phyloP scores from a whole-genome alignment of 2,888 invertebrate genomes.

The Epistrophella euchroma region DNA sequence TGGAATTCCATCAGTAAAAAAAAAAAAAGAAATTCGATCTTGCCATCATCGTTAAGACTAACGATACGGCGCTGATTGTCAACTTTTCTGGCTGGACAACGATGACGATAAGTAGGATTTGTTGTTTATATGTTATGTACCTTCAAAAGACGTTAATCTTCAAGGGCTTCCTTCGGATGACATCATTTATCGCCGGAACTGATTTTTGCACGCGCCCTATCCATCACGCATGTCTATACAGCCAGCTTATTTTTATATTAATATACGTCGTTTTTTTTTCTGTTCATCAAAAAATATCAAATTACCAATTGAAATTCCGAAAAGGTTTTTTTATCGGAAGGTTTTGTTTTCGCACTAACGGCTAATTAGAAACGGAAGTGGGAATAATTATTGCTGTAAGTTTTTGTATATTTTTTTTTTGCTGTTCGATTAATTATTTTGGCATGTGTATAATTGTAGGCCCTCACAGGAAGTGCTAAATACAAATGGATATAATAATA shows the following conservation, averaged over 20 bases:
- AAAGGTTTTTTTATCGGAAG: conserved; percentile 32
- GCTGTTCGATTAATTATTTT: conserved; percentile 53
- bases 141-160: conserved; percentile 25
- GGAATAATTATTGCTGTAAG: conserved; percentile 27
- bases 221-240: conserved; percentile 21
- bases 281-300: conserved; percentile 36
- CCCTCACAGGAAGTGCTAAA: conserved; percentile 27
- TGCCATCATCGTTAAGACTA: conserved; percentile 11
- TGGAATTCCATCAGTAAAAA: conserved; percentile 53
- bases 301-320: conserved; percentile 69
- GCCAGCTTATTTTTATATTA: conserved; percentile 21
- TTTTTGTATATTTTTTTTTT: conserved; percentile 46
- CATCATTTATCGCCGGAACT: conserved; percentile 72
- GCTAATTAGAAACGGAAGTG: conserved; percentile 73
- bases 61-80: conserved; percentile 32
- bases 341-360: conserved; percentile 34
- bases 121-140: background rate
- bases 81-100: conserved; percentile 38
- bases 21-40: conserved; percentile 64
- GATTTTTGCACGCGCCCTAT: conserved; percentile 59
- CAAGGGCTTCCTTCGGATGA: conserved; percentile 69
- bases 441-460: background rate
- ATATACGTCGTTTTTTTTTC: background rate
- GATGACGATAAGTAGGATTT: conserved; percentile 28
- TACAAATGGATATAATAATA: conserved; percentile 8